Evolutionary conservation across 2,888 invertebrate species (phyloP).

Genomic region (Leptopilina syphax): DNA sequence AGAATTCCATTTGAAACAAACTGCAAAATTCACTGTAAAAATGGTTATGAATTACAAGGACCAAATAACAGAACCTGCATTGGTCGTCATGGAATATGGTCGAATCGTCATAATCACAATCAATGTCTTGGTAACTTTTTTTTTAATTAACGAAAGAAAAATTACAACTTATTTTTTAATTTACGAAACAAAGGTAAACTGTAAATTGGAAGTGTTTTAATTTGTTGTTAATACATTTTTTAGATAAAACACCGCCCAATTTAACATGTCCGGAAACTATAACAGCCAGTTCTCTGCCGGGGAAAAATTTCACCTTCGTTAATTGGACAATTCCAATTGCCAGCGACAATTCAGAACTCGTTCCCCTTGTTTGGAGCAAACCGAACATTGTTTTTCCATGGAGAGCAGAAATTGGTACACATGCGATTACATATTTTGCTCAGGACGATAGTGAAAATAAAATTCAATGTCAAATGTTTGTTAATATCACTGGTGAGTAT

Average conservation of each 20-base stretch:
- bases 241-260: conserved; percentile 80
- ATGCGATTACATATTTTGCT: conserved; percentile 81
- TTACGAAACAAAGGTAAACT: no score
- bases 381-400: conserved; percentile 80
- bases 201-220: no score
- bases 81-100: conserved; percentile 80
- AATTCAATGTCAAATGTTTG: conserved; percentile 80
- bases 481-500: conserved; percentile 78
- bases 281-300: conserved; percentile 75
- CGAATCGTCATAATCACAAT: conserved; percentile 75
- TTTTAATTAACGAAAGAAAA: neutral
- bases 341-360: conserved; percentile 80
- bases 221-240: conserved; percentile 11
- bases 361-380: conserved; percentile 79
- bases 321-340: conserved; percentile 77
- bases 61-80: conserved; percentile 78
- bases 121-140: conserved; percentile 77
- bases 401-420: conserved; percentile 80
- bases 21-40: conserved; percentile 80
- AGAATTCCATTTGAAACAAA: conserved; percentile 80
- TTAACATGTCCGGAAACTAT: conserved; percentile 80
- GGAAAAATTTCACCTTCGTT: conserved; percentile 78
- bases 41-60: conserved; percentile 81
- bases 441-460: conserved; percentile 81
- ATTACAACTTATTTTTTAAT: no score